Conservation (phyloP, 2,888 invertebrate genomes). For the Machimus atricapillus region DNA sequence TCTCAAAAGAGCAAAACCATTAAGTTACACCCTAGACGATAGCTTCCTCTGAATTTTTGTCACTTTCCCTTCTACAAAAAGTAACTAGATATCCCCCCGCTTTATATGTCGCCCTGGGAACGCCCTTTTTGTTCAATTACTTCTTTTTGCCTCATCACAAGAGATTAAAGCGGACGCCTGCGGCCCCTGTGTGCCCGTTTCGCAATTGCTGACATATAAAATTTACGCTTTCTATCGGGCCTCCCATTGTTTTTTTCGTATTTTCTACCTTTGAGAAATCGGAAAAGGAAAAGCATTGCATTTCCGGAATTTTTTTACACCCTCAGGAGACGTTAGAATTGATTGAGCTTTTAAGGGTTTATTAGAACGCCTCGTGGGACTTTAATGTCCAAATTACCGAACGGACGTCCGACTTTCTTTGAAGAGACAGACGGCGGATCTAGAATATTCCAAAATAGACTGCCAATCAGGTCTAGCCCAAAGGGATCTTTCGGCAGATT, state of each 20-base stretch:
- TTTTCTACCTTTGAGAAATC: not conserved
- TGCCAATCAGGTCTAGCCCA: not conserved
- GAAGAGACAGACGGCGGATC: not conserved
- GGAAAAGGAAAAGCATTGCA: not conserved
- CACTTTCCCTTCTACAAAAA: not conserved
- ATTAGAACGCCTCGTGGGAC: not conserved
- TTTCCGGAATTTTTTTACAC: not conserved
- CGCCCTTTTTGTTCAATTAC: not conserved
- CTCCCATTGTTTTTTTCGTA: not conserved
- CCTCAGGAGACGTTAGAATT: not conserved
- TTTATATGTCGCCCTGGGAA: not conserved
- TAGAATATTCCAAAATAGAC: not conserved
- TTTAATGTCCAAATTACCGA: not conserved
- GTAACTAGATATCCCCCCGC: constrained; percentile 4
- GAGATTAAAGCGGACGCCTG: not conserved
- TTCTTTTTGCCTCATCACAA: not conserved
- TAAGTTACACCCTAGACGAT: not conserved
- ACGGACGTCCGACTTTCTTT: not conserved
- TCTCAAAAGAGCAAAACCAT: not conserved
- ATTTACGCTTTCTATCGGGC: not conserved
- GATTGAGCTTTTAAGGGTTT: not conserved
- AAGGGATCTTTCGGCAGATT: not conserved
- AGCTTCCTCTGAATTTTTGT: not conserved
- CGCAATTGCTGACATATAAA: constrained; percentile 12
- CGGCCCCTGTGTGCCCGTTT: not conserved